Conservation (phyloP, 2,888 invertebrate genomes). For the Spisula subtruncata region DNA sequence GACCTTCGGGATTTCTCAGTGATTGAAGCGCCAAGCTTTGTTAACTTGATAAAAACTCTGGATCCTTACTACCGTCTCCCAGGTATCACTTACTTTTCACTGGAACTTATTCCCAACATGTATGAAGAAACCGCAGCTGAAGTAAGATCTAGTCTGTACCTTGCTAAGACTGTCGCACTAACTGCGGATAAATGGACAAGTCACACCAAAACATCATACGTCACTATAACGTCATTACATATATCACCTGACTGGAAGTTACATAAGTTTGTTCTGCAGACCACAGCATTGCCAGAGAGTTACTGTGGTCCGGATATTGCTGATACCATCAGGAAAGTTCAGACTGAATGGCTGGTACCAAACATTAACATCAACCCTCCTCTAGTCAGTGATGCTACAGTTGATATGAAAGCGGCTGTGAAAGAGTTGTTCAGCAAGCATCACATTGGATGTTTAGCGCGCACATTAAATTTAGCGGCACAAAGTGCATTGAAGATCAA, state of each 20-base stretch:
- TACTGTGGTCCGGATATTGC: conserved; percentile 58
- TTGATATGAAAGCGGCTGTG: conserved; percentile 55
- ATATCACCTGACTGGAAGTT: conserved; percentile 53
- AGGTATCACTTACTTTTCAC: conserved; percentile 27
- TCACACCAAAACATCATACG: conserved; percentile 46
- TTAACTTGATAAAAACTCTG: conserved; percentile 8
- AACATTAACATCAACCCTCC: not conserved
- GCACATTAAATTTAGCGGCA: conserved; percentile 57
- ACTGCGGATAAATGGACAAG: conserved; percentile 54
- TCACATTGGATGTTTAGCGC: conserved; percentile 60
- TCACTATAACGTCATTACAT: conserved; percentile 50
- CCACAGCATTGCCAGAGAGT: conserved; percentile 48
- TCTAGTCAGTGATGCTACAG: conserved; percentile 58
- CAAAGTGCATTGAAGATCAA: conserved; percentile 45
- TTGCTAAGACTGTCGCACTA: conserved; percentile 32
- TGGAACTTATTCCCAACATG: conserved; percentile 34
- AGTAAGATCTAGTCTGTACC: conserved; percentile 37
- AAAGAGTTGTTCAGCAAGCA: conserved; percentile 29
- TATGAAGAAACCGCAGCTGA: conserved; percentile 19
- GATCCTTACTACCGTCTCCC: conserved; percentile 22
- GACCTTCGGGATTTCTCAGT: conserved; percentile 32
- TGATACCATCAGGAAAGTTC: conserved; percentile 35
- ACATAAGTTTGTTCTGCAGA: conserved; percentile 60
- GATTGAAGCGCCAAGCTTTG: not conserved
- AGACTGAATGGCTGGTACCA: conserved; percentile 47